phyloP scores from a whole-genome alignment of 2,797 vertebrate species.

The Pangasius macronema region DNA sequence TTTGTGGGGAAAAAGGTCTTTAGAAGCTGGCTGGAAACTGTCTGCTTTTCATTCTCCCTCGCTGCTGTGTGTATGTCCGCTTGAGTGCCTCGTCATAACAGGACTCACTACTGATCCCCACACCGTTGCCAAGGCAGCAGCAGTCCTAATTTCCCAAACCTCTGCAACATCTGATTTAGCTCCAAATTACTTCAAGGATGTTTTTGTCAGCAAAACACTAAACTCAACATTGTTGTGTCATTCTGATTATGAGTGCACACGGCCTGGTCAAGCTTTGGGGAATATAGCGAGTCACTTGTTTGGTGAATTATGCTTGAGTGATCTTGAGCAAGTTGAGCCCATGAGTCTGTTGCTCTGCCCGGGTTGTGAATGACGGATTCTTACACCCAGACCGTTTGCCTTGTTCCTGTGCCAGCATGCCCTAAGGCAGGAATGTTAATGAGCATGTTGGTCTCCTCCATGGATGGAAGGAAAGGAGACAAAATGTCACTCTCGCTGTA shows the following conservation, averaged over 20 bases:
- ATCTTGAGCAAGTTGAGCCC: constrained; percentile 55
- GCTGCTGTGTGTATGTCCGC: constrained; percentile 27
- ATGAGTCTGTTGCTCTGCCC: constrained; percentile 55
- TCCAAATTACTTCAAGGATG: constrained; percentile 24
- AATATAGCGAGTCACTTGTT: constrained; percentile 41
- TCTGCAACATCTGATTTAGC: neutral
- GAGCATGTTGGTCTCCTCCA: constrained; percentile 63
- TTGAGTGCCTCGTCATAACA: constrained; percentile 36
- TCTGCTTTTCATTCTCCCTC: neutral
- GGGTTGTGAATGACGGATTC: constrained; percentile 52
- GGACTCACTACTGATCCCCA: constrained; percentile 23
- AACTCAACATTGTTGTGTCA: neutral
- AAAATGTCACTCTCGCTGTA: constrained; percentile 52
- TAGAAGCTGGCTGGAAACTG: neutral
- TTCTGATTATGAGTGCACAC: constrained; percentile 25
- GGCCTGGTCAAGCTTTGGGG: constrained; percentile 37
- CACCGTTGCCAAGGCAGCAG: constrained; percentile 34
- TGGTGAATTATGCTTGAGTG: constrained; percentile 63
- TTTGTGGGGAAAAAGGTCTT: neutral
- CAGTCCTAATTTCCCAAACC: constrained; percentile 23
- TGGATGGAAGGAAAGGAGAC: constrained; percentile 55
- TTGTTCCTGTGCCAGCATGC: constrained; percentile 55
- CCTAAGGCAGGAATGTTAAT: constrained; percentile 73
- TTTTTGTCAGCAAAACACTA: constrained; percentile 14
- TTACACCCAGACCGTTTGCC: constrained; percentile 60